Percentiles rank a stretch among this genome's conserved stretches.
Evolutionary conservation across 2,797 vertebrate species (phyloP).

Genomic region (Gila robusta): DNA sequence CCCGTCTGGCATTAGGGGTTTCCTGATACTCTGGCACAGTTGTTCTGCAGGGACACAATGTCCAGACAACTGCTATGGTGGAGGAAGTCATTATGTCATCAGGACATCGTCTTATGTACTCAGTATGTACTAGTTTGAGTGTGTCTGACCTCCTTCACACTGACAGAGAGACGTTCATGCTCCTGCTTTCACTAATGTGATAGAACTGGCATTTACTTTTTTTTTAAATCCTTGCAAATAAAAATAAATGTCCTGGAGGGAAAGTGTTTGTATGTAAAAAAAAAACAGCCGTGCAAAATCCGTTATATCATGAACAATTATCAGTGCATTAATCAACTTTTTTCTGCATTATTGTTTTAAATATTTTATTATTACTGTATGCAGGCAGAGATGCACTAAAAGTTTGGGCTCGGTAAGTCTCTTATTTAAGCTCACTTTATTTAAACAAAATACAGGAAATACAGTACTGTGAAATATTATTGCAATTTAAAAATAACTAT

Average conservation of each 20-base stretch:
- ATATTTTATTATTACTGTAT: not conserved
- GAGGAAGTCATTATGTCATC: constrained; percentile 23
- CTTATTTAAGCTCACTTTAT: not conserved
- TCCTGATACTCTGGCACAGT: constrained; percentile 17
- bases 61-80: not conserved
- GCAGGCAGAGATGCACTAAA: not conserved
- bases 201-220: not conserved
- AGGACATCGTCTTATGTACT: not conserved
- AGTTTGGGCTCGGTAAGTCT: not conserved
- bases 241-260: not conserved
- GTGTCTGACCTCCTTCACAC: not conserved
- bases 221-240: no score
- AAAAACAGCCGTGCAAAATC: not conserved
- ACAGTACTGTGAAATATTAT: not conserved
- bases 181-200: not conserved
- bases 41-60: constrained; percentile 13
- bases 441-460: not conserved
- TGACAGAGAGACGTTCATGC: not conserved
- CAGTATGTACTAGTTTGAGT: not conserved
- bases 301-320: not conserved
- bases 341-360: not conserved
- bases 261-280: not conserved
- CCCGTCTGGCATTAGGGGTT: not conserved
- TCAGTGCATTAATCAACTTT: not conserved
- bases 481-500: not conserved